Conservation (phyloP, 2,888 invertebrate species). For the Heliconius cydno region DNA sequence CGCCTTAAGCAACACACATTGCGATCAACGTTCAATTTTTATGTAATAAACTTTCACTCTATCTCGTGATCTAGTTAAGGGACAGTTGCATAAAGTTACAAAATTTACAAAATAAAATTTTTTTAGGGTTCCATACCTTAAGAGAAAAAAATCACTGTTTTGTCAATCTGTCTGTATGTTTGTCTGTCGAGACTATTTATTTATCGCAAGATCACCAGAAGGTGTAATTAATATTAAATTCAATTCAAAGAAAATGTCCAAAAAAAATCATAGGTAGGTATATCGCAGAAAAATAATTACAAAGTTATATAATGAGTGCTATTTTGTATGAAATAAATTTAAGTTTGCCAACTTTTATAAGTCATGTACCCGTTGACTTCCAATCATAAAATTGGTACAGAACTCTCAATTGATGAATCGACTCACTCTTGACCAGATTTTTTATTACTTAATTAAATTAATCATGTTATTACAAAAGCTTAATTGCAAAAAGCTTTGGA, state of each 20-base stretch:
- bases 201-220: not conserved
- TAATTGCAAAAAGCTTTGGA: not conserved
- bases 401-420: not conserved
- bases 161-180: too few relatives aligned
- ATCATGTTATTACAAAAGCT: conserved; percentile 10
- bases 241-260: not conserved
- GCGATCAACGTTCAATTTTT: conserved; percentile 42
- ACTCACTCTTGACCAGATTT: not conserved
- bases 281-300: not conserved
- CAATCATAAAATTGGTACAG: not conserved
- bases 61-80: conserved; percentile 43
- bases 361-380: not conserved
- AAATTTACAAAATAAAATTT: conserved; percentile 9
- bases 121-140: not conserved
- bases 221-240: not conserved
- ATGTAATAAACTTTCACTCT: conserved; percentile 46
- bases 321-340: too few relatives aligned
- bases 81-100: conserved; percentile 32
- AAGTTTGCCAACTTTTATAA: not conserved
- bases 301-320: too few relatives aligned
- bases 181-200: not conserved
- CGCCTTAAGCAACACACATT: conserved; percentile 34
- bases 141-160: too few relatives aligned
- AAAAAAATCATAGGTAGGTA: not conserved
- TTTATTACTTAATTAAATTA: conserved; percentile 29